These are phyloP conservation scores for Gymnorhina tibicen DNA, from an alignment of 2,113 vertebrate species.

Conservation along the genomic window DNA sequence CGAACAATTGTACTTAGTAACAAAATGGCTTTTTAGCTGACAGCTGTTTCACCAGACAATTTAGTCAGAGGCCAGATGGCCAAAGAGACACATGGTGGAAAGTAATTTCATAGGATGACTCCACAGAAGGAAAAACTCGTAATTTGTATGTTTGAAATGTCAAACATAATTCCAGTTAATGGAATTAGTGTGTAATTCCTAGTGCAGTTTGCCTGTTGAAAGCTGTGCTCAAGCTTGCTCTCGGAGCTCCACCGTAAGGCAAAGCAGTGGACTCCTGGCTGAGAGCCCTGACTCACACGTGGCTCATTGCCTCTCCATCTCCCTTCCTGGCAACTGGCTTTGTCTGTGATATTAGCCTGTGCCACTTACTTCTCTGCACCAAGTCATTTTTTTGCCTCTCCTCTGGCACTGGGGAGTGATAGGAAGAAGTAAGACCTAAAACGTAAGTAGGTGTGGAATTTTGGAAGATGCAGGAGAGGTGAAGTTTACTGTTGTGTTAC, in stretches of 20 bases:
- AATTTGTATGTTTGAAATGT: neutral
- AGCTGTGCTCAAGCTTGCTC: neutral
- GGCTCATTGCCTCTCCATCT: neutral
- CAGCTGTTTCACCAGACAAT: neutral
- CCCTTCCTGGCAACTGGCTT: neutral
- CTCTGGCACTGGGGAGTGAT: neutral
- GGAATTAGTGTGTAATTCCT: neutral
- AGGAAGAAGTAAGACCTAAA: neutral
- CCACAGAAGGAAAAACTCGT: neutral
- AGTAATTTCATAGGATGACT: neutral
- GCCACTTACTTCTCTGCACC: neutral
- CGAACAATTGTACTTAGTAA: neutral
- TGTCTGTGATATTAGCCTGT: rapidly evolving
- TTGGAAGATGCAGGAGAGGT: neutral
- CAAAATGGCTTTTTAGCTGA: neutral
- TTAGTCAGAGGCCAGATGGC: neutral
- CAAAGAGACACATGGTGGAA: neutral
- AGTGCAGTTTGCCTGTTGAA: neutral
- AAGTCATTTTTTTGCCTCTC: neutral
- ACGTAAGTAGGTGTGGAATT: neutral
- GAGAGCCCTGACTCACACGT: neutral
- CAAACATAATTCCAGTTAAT: neutral
- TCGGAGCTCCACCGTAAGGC: neutral
- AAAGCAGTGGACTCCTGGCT: neutral
- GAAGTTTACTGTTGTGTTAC: neutral